These are phyloP conservation scores for Phenganax marumi DNA, from an alignment of 92 coral and sea anemone species.

Conservation along the genomic window DNA sequence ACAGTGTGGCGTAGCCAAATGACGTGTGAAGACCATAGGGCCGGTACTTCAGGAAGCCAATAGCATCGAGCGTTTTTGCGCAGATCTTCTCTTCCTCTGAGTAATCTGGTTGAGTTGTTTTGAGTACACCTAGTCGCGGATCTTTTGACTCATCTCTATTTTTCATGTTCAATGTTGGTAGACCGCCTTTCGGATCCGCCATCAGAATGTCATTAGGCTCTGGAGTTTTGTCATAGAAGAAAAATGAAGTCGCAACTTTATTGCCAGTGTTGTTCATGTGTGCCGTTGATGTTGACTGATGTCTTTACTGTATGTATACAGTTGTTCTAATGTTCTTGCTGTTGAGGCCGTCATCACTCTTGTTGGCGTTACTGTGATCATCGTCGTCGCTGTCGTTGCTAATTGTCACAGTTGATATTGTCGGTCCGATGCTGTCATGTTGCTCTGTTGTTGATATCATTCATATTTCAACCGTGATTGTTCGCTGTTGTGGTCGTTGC, in stretches of 20 bases:
- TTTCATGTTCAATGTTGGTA: not conserved
- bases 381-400: too few relatives aligned
- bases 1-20: constrained; percentile 7
- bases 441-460: too few relatives aligned
- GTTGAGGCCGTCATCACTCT: too few relatives aligned
- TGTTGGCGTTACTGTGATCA: too few relatives aligned
- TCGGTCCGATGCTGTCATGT: too few relatives aligned
- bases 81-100: not conserved
- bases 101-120: not conserved
- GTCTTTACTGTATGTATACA: too few relatives aligned
- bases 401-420: too few relatives aligned
- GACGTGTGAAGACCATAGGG: constrained; percentile 7
- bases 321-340: too few relatives aligned
- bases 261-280: not conserved
- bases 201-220: constrained; percentile 5
- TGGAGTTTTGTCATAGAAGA: not conserved
- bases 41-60: not conserved
- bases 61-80: constrained; percentile 13
- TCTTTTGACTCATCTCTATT: constrained; percentile 4
- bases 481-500: too few relatives aligned
- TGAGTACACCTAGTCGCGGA: constrained; percentile 12
- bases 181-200: constrained; percentile 21
- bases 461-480: too few relatives aligned
- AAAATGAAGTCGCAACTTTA: not conserved
- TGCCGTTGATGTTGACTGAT: not conserved